A percentile compares a stretch with the other conserved stretches of the same genome.
Conservation (phyloP, 2,797 vertebrate species). For the Fratercula arctica region DNA sequence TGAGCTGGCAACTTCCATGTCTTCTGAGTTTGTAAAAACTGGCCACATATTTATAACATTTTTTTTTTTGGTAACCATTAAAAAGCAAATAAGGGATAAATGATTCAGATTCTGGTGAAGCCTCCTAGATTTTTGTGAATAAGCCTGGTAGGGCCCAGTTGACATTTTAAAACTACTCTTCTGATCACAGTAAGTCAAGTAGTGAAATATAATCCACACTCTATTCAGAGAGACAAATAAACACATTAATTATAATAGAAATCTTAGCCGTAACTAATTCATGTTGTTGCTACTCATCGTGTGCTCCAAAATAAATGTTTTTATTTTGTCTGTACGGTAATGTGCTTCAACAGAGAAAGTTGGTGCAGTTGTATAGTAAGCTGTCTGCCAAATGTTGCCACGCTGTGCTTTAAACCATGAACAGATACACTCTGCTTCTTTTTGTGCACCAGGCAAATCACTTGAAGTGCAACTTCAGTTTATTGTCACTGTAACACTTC, state of each 20-base stretch:
- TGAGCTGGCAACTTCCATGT: not conserved
- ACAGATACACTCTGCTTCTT: not conserved
- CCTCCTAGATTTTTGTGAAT: not conserved
- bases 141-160: not conserved
- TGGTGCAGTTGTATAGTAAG: not conserved
- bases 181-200: not conserved
- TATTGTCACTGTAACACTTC: not conserved
- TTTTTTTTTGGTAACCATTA: not conserved
- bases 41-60: not conserved
- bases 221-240: constrained; percentile 11
- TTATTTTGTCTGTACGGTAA: constrained; percentile 4
- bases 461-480: not conserved
- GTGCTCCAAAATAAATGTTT: constrained; percentile 4
- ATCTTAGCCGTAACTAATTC: not conserved
- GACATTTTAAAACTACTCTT: not conserved
- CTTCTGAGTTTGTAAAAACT: not conserved
- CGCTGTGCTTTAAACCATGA: not conserved
- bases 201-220: not conserved
- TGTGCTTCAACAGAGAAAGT: not conserved
- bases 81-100: not conserved
- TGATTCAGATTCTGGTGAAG: not conserved
- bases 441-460: not conserved
- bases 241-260: not conserved
- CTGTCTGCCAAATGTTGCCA: constrained; percentile 12
- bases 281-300: not conserved